Evolutionary conservation across 2,113 vertebrate genomes (phyloP).

Genomic region (Urocynchramus pylzowi): DNA sequence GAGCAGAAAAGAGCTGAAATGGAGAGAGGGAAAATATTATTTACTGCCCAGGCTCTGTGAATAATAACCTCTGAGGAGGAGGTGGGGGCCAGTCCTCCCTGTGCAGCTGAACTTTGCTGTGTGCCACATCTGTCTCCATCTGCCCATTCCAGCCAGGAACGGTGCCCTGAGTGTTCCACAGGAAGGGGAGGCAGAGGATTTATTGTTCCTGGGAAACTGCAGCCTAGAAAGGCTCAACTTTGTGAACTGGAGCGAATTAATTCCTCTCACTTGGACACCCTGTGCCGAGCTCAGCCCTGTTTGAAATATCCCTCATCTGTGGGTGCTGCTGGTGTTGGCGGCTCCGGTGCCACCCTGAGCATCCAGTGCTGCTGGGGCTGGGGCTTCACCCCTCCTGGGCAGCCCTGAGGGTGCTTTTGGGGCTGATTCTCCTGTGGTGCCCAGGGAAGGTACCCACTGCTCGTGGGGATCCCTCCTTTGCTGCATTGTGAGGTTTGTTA

Average conservation of each 20-base stretch:
- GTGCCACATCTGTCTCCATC: background rate
- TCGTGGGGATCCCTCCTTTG: background rate
- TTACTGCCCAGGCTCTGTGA: background rate
- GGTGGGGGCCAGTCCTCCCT: background rate
- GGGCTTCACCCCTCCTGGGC: background rate
- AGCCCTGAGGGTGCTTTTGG: accelerated
- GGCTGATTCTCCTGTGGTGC: accelerated
- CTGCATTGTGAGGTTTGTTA: accelerated
- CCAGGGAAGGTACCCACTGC: accelerated
- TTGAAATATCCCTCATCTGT: accelerated
- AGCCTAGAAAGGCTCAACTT: background rate
- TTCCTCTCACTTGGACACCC: background rate
- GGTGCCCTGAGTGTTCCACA: accelerated
- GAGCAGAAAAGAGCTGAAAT: background rate
- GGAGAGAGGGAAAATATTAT: background rate
- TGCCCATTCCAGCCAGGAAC: background rate
- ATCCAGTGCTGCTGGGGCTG: background rate
- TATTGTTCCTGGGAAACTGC: background rate
- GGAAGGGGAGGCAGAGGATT: background rate
- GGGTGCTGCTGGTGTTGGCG: accelerated
- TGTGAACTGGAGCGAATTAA: background rate
- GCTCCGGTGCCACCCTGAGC: background rate
- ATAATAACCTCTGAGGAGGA: background rate
- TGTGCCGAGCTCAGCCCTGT: accelerated
- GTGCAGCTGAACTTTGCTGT: background rate